These are phyloP conservation scores for Danio albolineatus DNA, from an alignment of 2,797 vertebrate species.

Conservation along the genomic window DNA sequence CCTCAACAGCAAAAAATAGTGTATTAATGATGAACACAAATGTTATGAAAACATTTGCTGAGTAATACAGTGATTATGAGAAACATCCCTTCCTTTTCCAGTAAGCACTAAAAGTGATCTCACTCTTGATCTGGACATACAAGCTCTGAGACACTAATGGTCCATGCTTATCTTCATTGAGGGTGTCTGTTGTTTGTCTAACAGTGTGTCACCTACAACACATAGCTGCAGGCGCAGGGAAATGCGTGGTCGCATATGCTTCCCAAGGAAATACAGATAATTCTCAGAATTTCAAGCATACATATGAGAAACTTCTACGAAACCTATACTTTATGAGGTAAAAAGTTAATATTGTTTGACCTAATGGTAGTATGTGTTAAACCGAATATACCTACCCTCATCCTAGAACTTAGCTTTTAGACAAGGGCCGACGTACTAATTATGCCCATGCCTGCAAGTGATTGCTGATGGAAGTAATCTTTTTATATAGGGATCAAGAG, in stretches of 20 bases:
- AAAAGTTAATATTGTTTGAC: constrained; percentile 19
- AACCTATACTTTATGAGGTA: neutral
- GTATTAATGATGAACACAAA: constrained; percentile 3
- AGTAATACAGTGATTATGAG: constrained; percentile 14
- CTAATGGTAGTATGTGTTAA: neutral
- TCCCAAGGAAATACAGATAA: constrained; percentile 10
- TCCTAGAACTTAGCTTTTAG: constrained; percentile 20
- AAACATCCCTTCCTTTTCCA: constrained; percentile 19
- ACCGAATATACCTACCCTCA: constrained; percentile 31
- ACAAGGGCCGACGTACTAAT: constrained; percentile 42
- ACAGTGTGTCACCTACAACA: constrained; percentile 25
- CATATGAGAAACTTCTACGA: neutral
- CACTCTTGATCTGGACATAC: neutral
- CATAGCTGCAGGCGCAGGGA: constrained; percentile 3
- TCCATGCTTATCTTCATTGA: constrained; percentile 3
- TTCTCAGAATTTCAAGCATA: neutral
- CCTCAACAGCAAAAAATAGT: neutral
- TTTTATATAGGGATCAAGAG: constrained; percentile 59
- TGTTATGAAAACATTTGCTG: constrained; percentile 21
- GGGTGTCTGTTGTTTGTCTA: constrained; percentile 30
- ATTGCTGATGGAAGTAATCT: constrained; percentile 49
- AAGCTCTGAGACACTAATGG: constrained; percentile 17
- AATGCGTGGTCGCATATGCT: constrained; percentile 2
- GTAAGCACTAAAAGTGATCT: constrained; percentile 26
- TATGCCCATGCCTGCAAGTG: constrained; percentile 41